Evolutionary conservation across 2,113 vertebrate species (phyloP), one percentile per base, ranked within the genome.

Genomic region (Channa maculata): DNA sequence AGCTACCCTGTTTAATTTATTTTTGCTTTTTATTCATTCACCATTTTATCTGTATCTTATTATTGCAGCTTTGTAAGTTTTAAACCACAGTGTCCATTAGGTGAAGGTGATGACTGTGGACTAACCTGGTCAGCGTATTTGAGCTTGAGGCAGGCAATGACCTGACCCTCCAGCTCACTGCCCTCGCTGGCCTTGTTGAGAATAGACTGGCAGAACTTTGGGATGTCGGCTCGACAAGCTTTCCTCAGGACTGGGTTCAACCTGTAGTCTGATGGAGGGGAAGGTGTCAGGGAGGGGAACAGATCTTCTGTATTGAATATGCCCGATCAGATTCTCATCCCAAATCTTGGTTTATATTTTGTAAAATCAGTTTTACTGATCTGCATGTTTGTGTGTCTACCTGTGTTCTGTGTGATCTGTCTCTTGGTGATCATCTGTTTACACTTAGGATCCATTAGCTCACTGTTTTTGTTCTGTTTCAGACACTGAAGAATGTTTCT

Each of bases 341-440:
- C 6, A 51, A 12, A 11, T 52, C 38, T 13, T 41, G 39, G 39
- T 41, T 11, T 7, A 1, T n/a, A 0, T 58, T 5, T 2, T 4
- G 2, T 2, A 12, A 5, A 4, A 1, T 43, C 3, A 33, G 7
- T 6, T 12, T 8, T 5, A 53, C 9, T 4, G 51, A 8, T 34
- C 37, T 8, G 50, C 14, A 50, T 52, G 46, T 77, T 6, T 59
- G 3, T 12, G 46, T 51, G 13, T 24, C n/a, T 92, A 99, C 98
- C 98, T 86, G 97, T 97, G 90, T 97, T 99, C 90, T 99, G 97
- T 0, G 97, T 98, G 82, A 99, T 99, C 87, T 99, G 98, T 38
- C 97, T 95, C 88, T 99, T 99, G 80, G 97, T 99, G 82, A 99
- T 99, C 97, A 97, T 98, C 79, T 99, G 98, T 86, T 99, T 99